These are phyloP conservation scores for Ptilorrhoa leucosticta DNA, from an alignment of 2,113 vertebrate species.

Conservation along the genomic window DNA sequence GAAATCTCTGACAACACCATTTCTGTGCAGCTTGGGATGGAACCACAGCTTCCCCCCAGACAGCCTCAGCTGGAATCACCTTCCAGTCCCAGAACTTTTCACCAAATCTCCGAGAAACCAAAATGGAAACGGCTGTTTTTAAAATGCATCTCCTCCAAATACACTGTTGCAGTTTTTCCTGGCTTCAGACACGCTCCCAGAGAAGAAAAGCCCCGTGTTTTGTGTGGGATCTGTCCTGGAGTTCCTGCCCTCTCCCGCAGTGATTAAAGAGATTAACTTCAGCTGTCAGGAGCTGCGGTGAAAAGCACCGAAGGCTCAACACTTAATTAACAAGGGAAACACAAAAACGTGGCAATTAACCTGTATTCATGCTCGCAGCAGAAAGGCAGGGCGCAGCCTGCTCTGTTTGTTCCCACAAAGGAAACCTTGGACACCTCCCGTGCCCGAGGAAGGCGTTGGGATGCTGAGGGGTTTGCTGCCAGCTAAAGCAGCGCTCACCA, in stretches of 20 bases:
- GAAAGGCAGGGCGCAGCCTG: neutral
- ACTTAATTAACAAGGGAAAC: neutral
- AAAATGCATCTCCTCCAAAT: accelerated
- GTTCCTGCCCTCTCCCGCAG: neutral
- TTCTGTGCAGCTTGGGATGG: neutral
- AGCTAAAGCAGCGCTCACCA: neutral
- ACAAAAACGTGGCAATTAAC: neutral
- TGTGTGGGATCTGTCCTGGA: neutral
- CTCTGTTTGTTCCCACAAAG: neutral
- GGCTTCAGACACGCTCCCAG: accelerated
- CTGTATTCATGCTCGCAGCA: neutral
- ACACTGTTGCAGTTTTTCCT: accelerated
- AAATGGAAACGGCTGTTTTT: accelerated
- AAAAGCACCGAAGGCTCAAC: neutral
- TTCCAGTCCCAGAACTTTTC: accelerated
- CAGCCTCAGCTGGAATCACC: neutral
- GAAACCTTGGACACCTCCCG: neutral
- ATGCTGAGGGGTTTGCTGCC: neutral
- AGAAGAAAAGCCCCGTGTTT: too few relatives aligned
- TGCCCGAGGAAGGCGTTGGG: neutral
- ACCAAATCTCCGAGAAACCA: neutral
- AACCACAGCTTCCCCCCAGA: accelerated
- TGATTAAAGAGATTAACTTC: neutral
- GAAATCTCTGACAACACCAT: neutral
- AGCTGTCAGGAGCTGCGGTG: neutral